These are phyloP conservation scores for Apis cerana DNA, from an alignment of 1,140 invertebrate genomes.

Conservation along the genomic window DNA sequence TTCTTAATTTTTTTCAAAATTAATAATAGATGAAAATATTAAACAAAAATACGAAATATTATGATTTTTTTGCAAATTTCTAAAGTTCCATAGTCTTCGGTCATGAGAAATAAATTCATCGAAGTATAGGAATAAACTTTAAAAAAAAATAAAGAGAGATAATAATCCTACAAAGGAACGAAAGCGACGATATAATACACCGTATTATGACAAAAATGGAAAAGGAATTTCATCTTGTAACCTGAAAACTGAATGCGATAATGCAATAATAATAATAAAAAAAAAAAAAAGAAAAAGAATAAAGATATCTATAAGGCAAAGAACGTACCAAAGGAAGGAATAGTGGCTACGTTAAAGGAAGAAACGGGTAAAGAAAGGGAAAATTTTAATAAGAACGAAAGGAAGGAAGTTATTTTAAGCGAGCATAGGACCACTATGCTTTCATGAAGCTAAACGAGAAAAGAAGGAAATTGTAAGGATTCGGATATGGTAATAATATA, in stretches of 20 bases:
- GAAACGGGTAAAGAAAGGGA: background rate
- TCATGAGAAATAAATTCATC: too few species aligned
- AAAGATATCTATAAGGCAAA: background rate
- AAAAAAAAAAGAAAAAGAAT: too few species aligned
- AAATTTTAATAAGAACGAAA: background rate
- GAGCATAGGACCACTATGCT: background rate
- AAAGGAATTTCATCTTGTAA: background rate
- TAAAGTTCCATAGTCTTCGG: too few species aligned
- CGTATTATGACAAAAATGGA: background rate
- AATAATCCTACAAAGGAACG: background rate
- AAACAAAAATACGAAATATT: too few species aligned
- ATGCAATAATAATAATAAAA: background rate
- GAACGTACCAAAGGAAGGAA: background rate
- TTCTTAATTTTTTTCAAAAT: too few species aligned
- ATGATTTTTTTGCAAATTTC: too few species aligned
- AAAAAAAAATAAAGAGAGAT: background rate
- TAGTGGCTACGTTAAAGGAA: background rate
- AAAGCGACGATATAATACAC: background rate
- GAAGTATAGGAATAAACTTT: too few species aligned
- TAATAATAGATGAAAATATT: too few species aligned
- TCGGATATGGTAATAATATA: background rate
- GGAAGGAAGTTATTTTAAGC: background rate
- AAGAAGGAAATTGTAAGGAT: background rate
- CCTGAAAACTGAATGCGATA: background rate
- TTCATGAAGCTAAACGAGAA: background rate